A percentile compares a stretch with the other conserved stretches of the same genome.
phyloP scores from a whole-genome alignment of 2,797 vertebrate species.

The Artibeus jamaicensis region DNA sequence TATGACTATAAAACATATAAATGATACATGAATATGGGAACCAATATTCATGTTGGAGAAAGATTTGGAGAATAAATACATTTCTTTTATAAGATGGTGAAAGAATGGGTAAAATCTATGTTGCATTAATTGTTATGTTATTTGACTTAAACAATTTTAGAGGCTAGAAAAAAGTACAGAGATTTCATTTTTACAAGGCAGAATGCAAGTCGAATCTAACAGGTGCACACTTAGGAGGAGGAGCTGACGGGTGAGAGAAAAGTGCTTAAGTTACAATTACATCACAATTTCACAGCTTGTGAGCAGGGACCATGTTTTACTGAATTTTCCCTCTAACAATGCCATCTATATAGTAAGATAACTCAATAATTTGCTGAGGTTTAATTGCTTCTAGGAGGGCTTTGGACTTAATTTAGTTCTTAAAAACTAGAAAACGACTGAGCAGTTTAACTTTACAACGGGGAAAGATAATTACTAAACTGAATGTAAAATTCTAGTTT shows the following conservation, averaged over 20 bases:
- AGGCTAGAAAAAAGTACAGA: not conserved
- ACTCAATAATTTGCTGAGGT: not conserved
- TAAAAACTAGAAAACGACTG: not conserved
- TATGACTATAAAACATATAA: not conserved
- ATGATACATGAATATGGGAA: not conserved
- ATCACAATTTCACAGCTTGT: not conserved
- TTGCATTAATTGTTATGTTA: not conserved
- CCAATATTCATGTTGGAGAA: not conserved
- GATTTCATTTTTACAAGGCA: not conserved
- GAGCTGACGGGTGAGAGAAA: not conserved
- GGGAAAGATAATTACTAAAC: not conserved
- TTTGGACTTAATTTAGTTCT: not conserved
- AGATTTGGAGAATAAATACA: not conserved
- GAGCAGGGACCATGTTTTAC: not conserved
- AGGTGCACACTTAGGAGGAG: not conserved
- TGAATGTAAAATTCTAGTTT: not conserved
- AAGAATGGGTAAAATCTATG: not conserved
- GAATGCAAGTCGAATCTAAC: not conserved
- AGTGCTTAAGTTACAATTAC: too few relatives aligned
- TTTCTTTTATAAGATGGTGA: conserved; percentile 1
- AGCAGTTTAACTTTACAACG: not conserved
- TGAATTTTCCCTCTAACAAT: not conserved
- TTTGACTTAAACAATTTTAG: not conserved
- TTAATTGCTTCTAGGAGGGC: not conserved
- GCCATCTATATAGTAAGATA: not conserved